Evolutionary conservation across 64 coral and sea anemone genomes (phyloP).

Genomic region (Stichodactyla helianthus): DNA sequence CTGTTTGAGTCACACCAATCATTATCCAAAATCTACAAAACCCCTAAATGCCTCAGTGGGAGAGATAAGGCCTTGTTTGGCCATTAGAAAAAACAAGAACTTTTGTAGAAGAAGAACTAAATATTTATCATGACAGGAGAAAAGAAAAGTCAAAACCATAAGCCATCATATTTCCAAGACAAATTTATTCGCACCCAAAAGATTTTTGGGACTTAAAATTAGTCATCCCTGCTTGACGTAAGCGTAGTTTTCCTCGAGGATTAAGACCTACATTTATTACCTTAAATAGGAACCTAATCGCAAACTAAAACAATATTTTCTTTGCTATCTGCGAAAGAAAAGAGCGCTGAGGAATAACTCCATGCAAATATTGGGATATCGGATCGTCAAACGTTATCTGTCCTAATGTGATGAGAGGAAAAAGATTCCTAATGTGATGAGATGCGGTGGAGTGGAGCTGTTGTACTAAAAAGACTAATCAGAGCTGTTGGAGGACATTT

Average conservation of each 20-base stretch:
- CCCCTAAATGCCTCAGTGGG: neutral
- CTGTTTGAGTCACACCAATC: neutral
- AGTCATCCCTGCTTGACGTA: neutral
- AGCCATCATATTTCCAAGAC: neutral
- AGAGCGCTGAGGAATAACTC: neutral
- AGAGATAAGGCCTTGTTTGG: neutral
- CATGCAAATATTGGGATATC: constrained; percentile 22
- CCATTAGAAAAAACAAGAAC: neutral
- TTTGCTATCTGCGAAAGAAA: neutral
- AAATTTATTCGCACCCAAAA: neutral
- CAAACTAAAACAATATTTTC: neutral
- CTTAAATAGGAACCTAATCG: constrained; percentile 28
- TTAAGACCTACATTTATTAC: constrained; percentile 2
- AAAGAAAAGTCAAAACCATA: neutral
- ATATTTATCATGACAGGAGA: neutral
- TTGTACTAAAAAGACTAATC: constrained; percentile 16
- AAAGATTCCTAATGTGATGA: constrained; percentile 18
- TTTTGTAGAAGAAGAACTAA: neutral
- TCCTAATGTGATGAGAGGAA: constrained; percentile 4
- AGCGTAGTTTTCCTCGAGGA: neutral
- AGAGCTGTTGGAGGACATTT: neutral
- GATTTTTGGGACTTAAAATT: neutral
- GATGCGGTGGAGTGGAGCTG: neutral
- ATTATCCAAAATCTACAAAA: constrained; percentile 2
- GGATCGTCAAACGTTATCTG: neutral